phyloP scores from a whole-genome alignment of 2,113 vertebrate species.

The Campylomormyrus numenius region DNA sequence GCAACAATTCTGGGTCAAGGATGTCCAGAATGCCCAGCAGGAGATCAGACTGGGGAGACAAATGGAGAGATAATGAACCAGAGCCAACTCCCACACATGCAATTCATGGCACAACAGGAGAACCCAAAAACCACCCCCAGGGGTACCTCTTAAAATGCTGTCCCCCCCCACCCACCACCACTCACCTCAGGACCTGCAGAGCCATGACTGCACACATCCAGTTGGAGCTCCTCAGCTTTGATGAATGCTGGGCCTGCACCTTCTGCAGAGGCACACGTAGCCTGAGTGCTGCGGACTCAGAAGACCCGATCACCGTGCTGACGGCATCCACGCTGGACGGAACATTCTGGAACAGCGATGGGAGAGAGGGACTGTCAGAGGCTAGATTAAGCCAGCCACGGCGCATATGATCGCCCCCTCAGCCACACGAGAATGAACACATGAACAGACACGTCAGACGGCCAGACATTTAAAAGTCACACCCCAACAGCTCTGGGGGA shows the following conservation, averaged over 20 bases:
- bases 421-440: not conserved
- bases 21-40: conserved; percentile 90
- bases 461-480: not conserved
- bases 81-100: not conserved
- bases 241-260: conserved; percentile 96
- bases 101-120: not conserved
- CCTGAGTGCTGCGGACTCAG: conserved; percentile 99
- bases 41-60: conserved; percentile 77
- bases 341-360: conserved; percentile 45
- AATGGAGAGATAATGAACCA: not conserved
- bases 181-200: conserved; percentile 87
- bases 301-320: conserved; percentile 88
- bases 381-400: not conserved
- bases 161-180: not conserved
- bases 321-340: conserved; percentile 64
- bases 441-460: not conserved
- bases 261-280: conserved; percentile 99
- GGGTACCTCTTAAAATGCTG: not conserved
- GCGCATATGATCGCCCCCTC: not conserved
- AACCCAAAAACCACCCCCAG: not conserved
- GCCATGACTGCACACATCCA: conserved; percentile 73
- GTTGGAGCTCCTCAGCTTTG: conserved; percentile 70
- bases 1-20: conserved; percentile 88
- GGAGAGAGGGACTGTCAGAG: not conserved
- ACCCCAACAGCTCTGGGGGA: not conserved